Base-by-base conservation (phyloP, 2,113 vertebrate genomes). In the Zosterops pallidus region DNA sequence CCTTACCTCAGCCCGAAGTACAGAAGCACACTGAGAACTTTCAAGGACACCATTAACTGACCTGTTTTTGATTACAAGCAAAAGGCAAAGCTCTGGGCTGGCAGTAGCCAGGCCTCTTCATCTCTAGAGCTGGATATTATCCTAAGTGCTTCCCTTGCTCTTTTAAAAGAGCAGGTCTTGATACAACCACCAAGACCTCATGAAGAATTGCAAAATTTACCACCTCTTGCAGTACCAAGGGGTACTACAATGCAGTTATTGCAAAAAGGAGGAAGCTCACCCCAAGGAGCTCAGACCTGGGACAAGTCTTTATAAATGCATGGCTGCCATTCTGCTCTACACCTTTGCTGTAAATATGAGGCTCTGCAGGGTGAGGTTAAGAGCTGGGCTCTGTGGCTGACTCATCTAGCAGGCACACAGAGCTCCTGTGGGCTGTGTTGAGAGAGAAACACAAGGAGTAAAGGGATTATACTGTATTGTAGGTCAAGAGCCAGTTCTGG, bases 401-500 rank as follows among this genome's bases (percentile, higher is more conserved):
- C 24, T 65, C 42, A 53, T 59, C 21, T 2, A 88, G 47, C 49
- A 80, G 75, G 65, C 16, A 67, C 37, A 67, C 28, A 65, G 41
- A 68, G 39, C 47, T 92, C 42, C 63, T 55, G 42, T 41, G 63
- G 33, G 57, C 59, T 81, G 55, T 67, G 92, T 24, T 3, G 60
- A 93, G 77, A 63, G 39, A 68, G 60, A 78, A 87, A 80, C 14
- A 35, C 47, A 94, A 79, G 86, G 67, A 94, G 53, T 46, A 64
- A 91, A 82, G 20, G 55, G 47, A 87, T 91, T 85, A 87, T 41
- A 62, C 3, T 22, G 55, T 37, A 44, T 33, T 90, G 55, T 33
- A 83, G 68, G 26, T 93, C 17, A 6, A 90, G 82, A 80, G 71
- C 64, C 90, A 93, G 89, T 77, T 90, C 95, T 83, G 78, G 64